phyloP scores from a whole-genome alignment of 1,140 invertebrate species.

The Penaeus vannamei region DNA sequence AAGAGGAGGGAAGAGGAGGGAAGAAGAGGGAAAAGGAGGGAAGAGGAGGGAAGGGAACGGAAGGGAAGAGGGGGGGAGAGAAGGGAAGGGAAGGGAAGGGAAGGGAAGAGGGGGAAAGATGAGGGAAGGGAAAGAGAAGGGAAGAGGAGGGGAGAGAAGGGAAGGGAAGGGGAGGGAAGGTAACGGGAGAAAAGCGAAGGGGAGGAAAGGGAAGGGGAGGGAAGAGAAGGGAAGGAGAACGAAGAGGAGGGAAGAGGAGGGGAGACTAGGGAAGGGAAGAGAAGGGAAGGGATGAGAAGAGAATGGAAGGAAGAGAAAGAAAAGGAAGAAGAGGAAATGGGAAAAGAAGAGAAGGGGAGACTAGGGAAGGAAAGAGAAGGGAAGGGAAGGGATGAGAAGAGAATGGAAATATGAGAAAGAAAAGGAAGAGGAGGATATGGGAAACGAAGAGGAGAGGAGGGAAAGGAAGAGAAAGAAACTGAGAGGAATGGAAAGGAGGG shows the following conservation, averaged over 20 bases:
- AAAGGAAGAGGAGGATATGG: not conserved
- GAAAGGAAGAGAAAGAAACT: not conserved
- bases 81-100: not conserved
- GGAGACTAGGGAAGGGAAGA: not conserved
- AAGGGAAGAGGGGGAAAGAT: not conserved
- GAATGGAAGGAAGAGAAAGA: not conserved
- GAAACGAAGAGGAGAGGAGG: not conserved
- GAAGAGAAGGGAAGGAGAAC: not conserved
- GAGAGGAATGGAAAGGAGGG: not conserved
- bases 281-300: not conserved
- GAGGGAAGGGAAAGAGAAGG: not conserved
- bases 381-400: not conserved
- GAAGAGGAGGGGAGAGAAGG: not conserved
- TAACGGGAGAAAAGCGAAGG: not conserved
- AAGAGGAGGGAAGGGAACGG: not conserved
- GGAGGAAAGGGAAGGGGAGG: not conserved
- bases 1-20: not conserved
- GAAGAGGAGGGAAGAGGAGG: not conserved
- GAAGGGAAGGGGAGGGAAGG: not conserved
- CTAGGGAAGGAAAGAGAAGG: not conserved
- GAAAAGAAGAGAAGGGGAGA: not conserved
- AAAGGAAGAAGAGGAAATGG: not conserved
- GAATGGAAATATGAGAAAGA: not conserved
- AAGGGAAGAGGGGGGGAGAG: not conserved
- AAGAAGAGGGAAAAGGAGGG: not conserved